These are phyloP conservation scores for Ptyas mucosa DNA, from an alignment of 2,113 vertebrate genomes.

Conservation along the genomic window DNA sequence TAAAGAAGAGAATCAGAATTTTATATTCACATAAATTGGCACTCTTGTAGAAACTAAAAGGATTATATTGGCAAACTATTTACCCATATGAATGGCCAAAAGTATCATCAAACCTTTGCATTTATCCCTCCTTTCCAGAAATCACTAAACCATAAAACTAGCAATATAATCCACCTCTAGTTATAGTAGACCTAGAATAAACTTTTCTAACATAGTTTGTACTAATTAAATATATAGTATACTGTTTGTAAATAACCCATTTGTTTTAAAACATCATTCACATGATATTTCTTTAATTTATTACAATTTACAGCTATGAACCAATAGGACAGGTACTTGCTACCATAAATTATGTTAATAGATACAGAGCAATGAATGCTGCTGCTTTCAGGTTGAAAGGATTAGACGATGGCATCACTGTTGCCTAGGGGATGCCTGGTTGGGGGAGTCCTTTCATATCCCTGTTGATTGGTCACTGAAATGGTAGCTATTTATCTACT, in stretches of 20 bases:
- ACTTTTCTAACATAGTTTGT: constrained; percentile 16
- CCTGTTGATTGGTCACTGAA: not conserved
- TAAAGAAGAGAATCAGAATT: constrained; percentile 58
- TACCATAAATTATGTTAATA: not conserved
- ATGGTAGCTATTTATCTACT: not conserved
- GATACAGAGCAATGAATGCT: not conserved
- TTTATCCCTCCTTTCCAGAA: constrained; percentile 28
- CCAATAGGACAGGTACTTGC: not conserved
- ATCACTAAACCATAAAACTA: constrained; percentile 49
- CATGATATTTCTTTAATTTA: not conserved
- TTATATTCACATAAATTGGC: constrained; percentile 61
- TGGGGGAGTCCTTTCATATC: not conserved
- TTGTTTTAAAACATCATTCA: not conserved
- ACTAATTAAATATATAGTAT: not conserved
- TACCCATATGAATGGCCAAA: constrained; percentile 58
- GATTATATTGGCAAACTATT: constrained; percentile 60
- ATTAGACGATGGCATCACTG: not conserved
- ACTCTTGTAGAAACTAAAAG: constrained; percentile 48
- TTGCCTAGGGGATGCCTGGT: not conserved
- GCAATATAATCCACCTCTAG: constrained; percentile 44
- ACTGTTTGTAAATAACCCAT: constrained; percentile 21
- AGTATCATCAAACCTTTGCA: constrained; percentile 61
- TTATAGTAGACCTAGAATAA: constrained; percentile 38
- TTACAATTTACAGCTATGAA: not conserved
- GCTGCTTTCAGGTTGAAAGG: not conserved